Base-by-base conservation (phyloP, 2,797 vertebrate species). In the Mus spretus region DNA sequence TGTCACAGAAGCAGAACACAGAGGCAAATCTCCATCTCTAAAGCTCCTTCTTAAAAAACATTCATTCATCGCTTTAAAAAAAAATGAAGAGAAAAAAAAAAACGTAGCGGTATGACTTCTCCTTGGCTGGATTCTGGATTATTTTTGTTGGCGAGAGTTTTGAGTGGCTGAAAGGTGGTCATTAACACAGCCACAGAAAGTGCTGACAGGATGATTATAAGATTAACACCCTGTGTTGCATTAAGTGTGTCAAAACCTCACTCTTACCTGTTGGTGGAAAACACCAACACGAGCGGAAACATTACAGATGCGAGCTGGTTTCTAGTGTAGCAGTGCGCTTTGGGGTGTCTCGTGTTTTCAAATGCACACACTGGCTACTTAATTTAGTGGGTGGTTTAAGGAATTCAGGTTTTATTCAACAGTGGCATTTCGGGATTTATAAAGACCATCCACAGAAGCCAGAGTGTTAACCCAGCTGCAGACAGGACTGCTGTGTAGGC, bases 131-230 rank as follows among this genome's bases (percentile, higher is more conserved):
- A 96, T 98, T 96, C 96, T 82, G 88, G 80, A 92, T 92, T 98
- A 90, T 98, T 98, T 98, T 98, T 98, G 97, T 98, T 98, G 98
- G 98, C 98, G 98, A 92, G 94, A 86, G 85, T 67, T 63, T 89
- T 28, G 97, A 98, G 98, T 98, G 98, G 98, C 98, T 99, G 98
- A 98, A 98, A 98, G 98, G 98, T 98, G 98, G 98, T 98, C 98
- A 98, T 99, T 98, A 98, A 98, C 98, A 98, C 98, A 97, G 96
- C 92, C 95, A 98, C 98, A 97, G 96, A 95, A 95, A 98, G 98
- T 98, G 98, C 98, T 98, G 98, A 98, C 98, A 98, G 98, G 97
- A 96, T 90, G 97, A 98, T 98, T 98, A 98, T 98, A 98, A 98
- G 98, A 98, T 99, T 98, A 98, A 98, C 98, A 98, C 98, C 97